Evolutionary conservation across 2,888 invertebrate genomes (phyloP), one percentile per base, ranked within the genome.

Genomic region (Limnephilus marmoratus): DNA sequence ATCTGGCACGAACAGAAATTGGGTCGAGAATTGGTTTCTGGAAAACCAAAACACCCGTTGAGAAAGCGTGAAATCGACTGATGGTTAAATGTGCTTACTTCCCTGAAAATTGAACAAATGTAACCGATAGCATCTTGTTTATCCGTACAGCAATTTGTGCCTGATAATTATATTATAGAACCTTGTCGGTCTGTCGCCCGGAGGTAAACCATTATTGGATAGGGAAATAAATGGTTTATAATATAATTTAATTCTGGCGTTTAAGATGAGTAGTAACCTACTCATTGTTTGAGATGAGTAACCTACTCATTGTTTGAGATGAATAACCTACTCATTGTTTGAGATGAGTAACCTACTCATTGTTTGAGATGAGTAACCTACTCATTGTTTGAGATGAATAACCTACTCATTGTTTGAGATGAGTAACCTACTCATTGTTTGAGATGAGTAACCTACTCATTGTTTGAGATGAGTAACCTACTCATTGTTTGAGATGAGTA

Each of bases 111-210:
- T 34, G 15, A 37, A 45, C 45, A 45, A 85, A 86, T 49, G 45
- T 86, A 85, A n/a, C 29, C 34, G 68, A 81, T n/a, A n/a, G 68
- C 68, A 7, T 68, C 68, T 9, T 89, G 80, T 89, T 68, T 82
- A 86, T 45, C 29, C 15, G 41, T 86, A 49, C 29, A n/a, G 34
- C 89, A 83, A 90, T 92, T 90, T 80, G 11, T n/a, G 92, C 31
- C 45, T 80, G 85, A 90, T 92, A 92, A 92, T 92, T 29, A 37
- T 81, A 92, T 92, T 92, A 90, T 68, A 29, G 85, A 80, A 90
- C 41, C 49, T 12, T 24, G 13, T n/a, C 41, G 11, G 86, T 24
- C 86, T 24, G 41, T 45, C 45, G 29, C 24, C n/a, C 86, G 9
- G 45, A 86, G 49, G n/a, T 45, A 24, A 37, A 49, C 49, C 86